Conservation (phyloP, 2,888 invertebrate genomes). For the Harpalus rufipes region DNA sequence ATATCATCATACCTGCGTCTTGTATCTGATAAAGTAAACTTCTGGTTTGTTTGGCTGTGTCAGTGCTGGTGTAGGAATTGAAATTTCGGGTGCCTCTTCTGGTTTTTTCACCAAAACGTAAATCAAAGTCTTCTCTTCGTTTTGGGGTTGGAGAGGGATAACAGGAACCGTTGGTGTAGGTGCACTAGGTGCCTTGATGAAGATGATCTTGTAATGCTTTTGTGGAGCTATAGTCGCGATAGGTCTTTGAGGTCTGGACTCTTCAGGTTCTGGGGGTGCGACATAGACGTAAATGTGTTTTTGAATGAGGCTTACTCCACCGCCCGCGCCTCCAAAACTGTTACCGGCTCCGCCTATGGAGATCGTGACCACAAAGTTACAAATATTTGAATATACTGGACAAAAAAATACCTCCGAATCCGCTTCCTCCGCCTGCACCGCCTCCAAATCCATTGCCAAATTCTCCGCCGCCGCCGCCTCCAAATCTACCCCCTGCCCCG, state of each 20-base stretch:
- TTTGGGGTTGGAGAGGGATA: constrained; percentile 87
- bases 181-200: constrained; percentile 92
- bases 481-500: background rate
- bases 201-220: constrained; percentile 94
- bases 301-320: constrained; percentile 82
- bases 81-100: constrained; percentile 72
- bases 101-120: constrained; percentile 91
- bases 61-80: constrained; percentile 78
- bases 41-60: constrained; percentile 93
- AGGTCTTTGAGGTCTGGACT: constrained; percentile 81
- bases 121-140: constrained; percentile 91
- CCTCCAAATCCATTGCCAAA: too few species aligned
- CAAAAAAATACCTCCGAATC: too few species aligned
- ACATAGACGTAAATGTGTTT: constrained; percentile 94
- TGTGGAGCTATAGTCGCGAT: constrained; percentile 86
- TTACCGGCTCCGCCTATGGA: background rate
- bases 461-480: too few species aligned
- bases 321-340: background rate
- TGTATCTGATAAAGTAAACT: constrained; percentile 93
- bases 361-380: too few species aligned
- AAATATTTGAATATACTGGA: too few species aligned
- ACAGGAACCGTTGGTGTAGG: constrained; percentile 88
- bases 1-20: constrained; percentile 79
- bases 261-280: constrained; percentile 90
- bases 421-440: too few species aligned